phyloP scores from a whole-genome alignment of 2,888 invertebrate species.

The Exocentrus adspersus region DNA sequence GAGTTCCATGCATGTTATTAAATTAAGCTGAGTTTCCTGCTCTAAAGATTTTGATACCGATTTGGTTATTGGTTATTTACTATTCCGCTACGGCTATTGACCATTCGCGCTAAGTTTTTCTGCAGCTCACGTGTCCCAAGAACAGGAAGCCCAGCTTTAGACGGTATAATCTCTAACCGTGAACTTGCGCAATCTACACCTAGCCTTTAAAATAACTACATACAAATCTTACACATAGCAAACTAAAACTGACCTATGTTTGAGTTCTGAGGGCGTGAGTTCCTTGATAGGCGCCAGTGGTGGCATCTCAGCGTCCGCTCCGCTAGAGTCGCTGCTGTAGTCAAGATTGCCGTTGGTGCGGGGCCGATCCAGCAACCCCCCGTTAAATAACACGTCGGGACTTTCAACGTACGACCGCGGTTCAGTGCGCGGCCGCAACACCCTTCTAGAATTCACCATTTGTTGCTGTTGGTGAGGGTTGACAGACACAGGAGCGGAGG shows the following conservation, averaged over 20 bases:
- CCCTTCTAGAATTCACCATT: slow-evolving; percentile 66
- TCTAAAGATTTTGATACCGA: too few species aligned
- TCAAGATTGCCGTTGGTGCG: slow-evolving; percentile 64
- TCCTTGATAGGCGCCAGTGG: slow-evolving; percentile 79
- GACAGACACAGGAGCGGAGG: background rate
- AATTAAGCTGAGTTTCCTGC: too few species aligned
- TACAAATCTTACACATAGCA: background rate
- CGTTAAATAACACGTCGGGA: slow-evolving; percentile 67
- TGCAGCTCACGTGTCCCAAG: too few species aligned
- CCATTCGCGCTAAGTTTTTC: too few species aligned
- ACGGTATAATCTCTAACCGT: too few species aligned
- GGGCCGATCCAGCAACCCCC: slow-evolving; percentile 61
- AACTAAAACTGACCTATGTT: slow-evolving; percentile 57
- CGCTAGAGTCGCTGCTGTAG: slow-evolving; percentile 75
- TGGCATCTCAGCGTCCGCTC: slow-evolving; percentile 73
- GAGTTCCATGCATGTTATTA: too few species aligned
- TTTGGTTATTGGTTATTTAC: too few species aligned
- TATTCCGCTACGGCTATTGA: too few species aligned
- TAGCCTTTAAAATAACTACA: background rate
- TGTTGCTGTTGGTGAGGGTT: slow-evolving; percentile 40
- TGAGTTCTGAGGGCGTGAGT: slow-evolving; percentile 60
- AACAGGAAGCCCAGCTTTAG: too few species aligned
- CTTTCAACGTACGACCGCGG: slow-evolving; percentile 86
- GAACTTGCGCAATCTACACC: too few species aligned
- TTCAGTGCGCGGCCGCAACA: slow-evolving; percentile 84